Evolutionary conservation across 2,888 invertebrate genomes (phyloP).

Genomic region (Julus scanicus): DNA sequence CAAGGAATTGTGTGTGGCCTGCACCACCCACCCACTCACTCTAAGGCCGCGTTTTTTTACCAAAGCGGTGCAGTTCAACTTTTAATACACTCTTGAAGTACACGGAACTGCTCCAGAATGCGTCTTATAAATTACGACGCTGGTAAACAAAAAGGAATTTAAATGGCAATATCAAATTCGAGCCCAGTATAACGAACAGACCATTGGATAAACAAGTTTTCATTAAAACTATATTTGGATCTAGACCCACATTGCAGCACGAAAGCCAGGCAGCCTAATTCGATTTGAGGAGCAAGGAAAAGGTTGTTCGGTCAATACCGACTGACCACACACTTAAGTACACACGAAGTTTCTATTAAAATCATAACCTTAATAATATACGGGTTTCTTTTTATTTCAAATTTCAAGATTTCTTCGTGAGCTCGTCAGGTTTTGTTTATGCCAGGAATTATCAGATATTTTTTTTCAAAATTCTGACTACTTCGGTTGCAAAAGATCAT

Average conservation of each 20-base stretch:
- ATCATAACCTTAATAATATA: slow-evolving; percentile 14
- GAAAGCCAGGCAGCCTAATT: slow-evolving; percentile 6
- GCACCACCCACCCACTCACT: neutral
- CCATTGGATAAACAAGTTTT: neutral
- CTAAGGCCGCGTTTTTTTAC: neutral
- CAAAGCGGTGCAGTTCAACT: neutral
- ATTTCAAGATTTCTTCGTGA: neutral
- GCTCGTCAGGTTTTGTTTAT: neutral
- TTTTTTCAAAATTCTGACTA: neutral
- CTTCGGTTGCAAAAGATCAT: neutral
- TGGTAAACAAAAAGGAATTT: neutral
- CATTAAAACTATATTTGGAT: neutral
- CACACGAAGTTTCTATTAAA: slow-evolving; percentile 24
- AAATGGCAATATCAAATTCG: slow-evolving; percentile 16
- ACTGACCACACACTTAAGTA: neutral
- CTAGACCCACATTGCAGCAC: slow-evolving; percentile 1
- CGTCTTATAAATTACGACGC: slow-evolving; percentile 34
- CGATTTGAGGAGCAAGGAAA: slow-evolving; percentile 6
- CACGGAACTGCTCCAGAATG: slow-evolving; percentile 34
- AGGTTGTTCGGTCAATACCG: slow-evolving; percentile 42
- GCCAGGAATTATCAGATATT: neutral
- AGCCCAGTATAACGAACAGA: neutral
- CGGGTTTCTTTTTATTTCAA: neutral
- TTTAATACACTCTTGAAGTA: slow-evolving; percentile 4
- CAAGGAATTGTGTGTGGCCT: slow-evolving; percentile 42